These are phyloP conservation scores for Nesidiocoris tenuis DNA, from an alignment of 2,888 invertebrate species.

Conservation along the genomic window DNA sequence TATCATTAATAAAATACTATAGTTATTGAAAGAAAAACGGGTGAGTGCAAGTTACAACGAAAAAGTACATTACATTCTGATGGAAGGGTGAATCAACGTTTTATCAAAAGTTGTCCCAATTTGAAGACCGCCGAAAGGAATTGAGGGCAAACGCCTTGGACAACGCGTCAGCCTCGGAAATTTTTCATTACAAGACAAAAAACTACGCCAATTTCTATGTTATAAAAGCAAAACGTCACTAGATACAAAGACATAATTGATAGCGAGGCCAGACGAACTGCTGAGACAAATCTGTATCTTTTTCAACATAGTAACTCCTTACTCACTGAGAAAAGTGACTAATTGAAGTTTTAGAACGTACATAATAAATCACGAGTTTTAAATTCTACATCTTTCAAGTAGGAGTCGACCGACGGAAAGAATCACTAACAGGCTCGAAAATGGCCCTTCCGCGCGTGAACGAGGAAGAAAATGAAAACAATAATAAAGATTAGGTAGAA, in stretches of 20 bases:
- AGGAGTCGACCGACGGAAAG: slow-evolving; percentile 1
- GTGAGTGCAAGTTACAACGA: background rate
- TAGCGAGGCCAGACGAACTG: slow-evolving; percentile 34
- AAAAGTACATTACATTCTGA: background rate
- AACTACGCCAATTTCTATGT: slow-evolving; percentile 29
- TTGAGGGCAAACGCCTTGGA: background rate
- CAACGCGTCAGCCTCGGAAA: background rate
- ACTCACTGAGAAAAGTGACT: slow-evolving; percentile 25
- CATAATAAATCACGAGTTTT: slow-evolving; percentile 32
- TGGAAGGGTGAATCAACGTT: background rate
- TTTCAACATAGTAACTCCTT: slow-evolving; percentile 7
- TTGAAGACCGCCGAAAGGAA: background rate
- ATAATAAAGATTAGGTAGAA: slow-evolving; percentile 32
- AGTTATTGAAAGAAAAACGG: background rate
- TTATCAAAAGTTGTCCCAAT: too few species aligned
- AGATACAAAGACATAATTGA: slow-evolving; percentile 16
- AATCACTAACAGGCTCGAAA: slow-evolving; percentile 19
- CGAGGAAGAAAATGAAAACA: slow-evolving; percentile 4
- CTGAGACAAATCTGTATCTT: slow-evolving; percentile 11
- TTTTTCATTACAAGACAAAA: background rate
- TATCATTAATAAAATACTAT: background rate
- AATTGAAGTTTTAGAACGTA: slow-evolving; percentile 33
- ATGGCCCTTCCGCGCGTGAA: background rate
- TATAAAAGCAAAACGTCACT: slow-evolving; percentile 34
- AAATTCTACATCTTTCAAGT: slow-evolving; percentile 10